Conservation (phyloP, 2,113 vertebrate genomes). For the Otis tarda region DNA sequence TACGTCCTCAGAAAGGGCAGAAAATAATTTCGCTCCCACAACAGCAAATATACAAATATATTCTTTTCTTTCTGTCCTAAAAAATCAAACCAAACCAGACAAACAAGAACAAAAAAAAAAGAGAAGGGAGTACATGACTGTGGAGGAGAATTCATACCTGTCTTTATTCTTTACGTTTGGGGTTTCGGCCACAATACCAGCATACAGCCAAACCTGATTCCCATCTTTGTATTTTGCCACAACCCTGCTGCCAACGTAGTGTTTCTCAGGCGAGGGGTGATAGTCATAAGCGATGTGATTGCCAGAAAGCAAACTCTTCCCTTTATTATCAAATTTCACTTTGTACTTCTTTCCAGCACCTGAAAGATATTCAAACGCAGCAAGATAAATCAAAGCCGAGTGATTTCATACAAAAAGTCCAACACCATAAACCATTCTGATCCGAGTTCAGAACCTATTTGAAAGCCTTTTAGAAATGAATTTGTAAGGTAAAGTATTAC, state of each 20-base stretch:
- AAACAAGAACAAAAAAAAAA: too few relatives aligned
- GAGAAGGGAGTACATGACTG: accelerated
- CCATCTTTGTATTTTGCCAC: constrained; percentile 97
- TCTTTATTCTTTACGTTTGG: constrained; percentile 94
- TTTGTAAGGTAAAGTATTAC: accelerated
- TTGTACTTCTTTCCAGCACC: constrained; percentile 90
- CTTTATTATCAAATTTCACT: constrained; percentile 96
- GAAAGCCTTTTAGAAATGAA: background rate
- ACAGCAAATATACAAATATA: accelerated
- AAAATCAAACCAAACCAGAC: background rate
- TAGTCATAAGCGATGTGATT: constrained; percentile 96
- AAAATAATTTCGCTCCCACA: background rate
- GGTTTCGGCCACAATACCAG: constrained; percentile 96
- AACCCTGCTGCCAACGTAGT: constrained; percentile 92
- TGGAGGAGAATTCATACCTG: constrained; percentile 72
- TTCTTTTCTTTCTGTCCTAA: background rate
- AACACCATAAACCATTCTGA: accelerated
- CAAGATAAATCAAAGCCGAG: accelerated
- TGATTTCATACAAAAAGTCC: accelerated
- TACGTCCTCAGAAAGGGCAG: background rate
- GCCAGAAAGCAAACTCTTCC: constrained; percentile 95
- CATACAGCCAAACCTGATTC: constrained; percentile 94
- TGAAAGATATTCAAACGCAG: background rate
- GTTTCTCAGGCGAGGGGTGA: constrained; percentile 85
- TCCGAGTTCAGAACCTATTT: accelerated